Conservation (phyloP, 2,797 vertebrate genomes). For the Trichosurus vulpecula region DNA sequence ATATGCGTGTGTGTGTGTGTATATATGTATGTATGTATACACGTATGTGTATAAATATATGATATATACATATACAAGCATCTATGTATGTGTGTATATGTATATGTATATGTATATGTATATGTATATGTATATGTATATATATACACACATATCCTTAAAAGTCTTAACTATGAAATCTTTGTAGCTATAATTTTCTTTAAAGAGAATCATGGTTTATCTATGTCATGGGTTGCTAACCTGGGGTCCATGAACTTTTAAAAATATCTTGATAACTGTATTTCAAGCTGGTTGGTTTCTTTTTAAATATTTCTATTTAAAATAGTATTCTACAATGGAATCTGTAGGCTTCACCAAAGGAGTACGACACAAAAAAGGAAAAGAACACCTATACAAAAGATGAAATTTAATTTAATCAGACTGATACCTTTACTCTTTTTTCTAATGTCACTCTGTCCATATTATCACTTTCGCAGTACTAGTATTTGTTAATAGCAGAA, state of each 20-base stretch:
- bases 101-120: too few relatives aligned
- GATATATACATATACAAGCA: too few relatives aligned
- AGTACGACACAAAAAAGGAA: not conserved
- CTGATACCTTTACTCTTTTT: not conserved
- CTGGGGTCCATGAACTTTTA: not conserved
- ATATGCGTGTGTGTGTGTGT: not conserved
- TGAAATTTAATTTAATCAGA: not conserved
- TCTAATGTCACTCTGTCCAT: not conserved
- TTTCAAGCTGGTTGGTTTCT: not conserved
- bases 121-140: too few relatives aligned
- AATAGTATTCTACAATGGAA: not conserved
- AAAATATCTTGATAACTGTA: not conserved
- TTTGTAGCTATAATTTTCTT: not conserved
- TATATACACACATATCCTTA: too few relatives aligned
- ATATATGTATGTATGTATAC: not conserved
- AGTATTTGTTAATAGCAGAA: not conserved
- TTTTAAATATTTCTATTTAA: not conserved
- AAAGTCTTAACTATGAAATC: conserved; percentile 18
- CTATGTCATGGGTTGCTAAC: not conserved
- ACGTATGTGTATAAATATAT: too few relatives aligned
- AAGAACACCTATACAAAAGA: not conserved
- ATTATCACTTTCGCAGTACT: not conserved
- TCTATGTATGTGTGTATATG: too few relatives aligned
- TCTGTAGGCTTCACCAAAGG: not conserved
- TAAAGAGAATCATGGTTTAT: not conserved